Evolutionary conservation across 2,113 vertebrate species (phyloP), one percentile per base, ranked within the genome.

Genomic region (Gallinago paraguaiae): DNA sequence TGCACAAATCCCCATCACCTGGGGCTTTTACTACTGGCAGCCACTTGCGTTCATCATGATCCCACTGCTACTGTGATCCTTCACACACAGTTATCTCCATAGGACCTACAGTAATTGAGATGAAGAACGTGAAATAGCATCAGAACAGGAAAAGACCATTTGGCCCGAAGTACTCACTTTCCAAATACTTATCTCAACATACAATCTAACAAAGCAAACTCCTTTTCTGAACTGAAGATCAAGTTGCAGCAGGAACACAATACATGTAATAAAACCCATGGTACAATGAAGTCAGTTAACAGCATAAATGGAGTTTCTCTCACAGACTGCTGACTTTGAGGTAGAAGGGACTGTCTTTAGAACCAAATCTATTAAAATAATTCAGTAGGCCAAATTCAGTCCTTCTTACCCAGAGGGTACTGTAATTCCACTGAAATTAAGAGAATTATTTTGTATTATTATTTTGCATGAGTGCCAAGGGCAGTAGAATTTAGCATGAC

Each of bases 1-100:
- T 61, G 88, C 43, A 93, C 79, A 96, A 75, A 93, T 76, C 69
- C 76, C 79, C 45, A 20, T 84, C 90, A 60, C 90, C 86, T 37
- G 37, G 72, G 60, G 92, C 82, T 93, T 90, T 86, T 86, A 70
- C 64, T 90, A 37, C 77, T 25, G 50, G 80, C 90, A 93, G 60
- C 28, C 69, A 10, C 11, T 41, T 3, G 0, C 80, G 33, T 75
- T 45, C 53, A 68, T 86, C 77, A 35, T 68, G 71, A 53, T 61
- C 95, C 82, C 82, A 90, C 80, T 88, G 92, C 76, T 88, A 0
- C 88, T 9, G 27, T 7, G 48, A 48, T 78, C 64, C 80, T 92
- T 15, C 5, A 60, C 83, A 53, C 48, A 19, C 72, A 69, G 88
- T 94, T 94, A 90, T 88, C 90, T 81, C 93, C 53, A 4, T 50